Evolutionary conservation across 2,888 invertebrate species (phyloP), one percentile per base, ranked within the genome.

Genomic region (Sesamia inferens): DNA sequence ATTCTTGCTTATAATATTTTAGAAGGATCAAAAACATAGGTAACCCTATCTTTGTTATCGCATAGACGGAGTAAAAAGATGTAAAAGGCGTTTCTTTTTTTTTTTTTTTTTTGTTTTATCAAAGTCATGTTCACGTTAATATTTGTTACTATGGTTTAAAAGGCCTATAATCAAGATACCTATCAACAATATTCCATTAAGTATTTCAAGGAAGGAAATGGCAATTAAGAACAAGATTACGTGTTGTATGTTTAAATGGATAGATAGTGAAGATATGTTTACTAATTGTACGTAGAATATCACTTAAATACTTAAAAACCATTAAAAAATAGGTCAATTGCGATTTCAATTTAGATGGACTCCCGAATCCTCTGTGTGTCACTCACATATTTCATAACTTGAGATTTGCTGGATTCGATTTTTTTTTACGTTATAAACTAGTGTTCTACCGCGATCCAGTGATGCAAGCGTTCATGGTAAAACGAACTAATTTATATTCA

Each of bases 251-350:
- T 65, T 76, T 58, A 74, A 72, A 82, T 66, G 68, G 57, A 72
- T 42, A 63, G 83, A 85, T 85, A 76, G 31, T 13, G 65, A 74
- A 66, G 83, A 85, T 82, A 71, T 82, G 19, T 71, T 39, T 44
- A 73, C 68, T 71, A 71, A 66, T 16, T 76, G 63, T 76, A 69
- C 24, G 31, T 58, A 24, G 31, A 31, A 68, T 64, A 73, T 66
- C 78, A 63, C 64, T 78, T 22, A 54, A 69, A 69, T 48, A 61
- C 59, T 68, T 59, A 39, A 77, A 67, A 69, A 44, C 31, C 22
- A 63, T 63, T 24, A 1, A 58, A 16, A 58, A 58, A 58, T 0
- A 16, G 31, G 16, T 8, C 31, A 58, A 58, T 24, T 31, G 58
- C 24, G 31, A 31, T 31, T 31, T 31, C 31, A 31, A 31, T 31